Evolutionary conservation across 2,113 vertebrate genomes (phyloP).

Genomic region (Amphiprion ocellaris): DNA sequence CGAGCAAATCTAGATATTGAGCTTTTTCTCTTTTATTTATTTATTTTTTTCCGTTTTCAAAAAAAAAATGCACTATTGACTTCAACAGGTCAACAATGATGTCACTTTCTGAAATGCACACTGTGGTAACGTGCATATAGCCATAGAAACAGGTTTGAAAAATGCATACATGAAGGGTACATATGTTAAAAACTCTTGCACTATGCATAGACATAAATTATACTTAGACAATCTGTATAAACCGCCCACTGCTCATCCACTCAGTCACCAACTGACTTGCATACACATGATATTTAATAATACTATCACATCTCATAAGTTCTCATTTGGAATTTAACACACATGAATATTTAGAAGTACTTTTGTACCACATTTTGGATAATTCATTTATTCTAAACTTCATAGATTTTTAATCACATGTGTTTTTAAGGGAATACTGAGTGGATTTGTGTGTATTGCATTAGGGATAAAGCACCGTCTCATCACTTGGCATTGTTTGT

Average conservation of each 20-base stretch:
- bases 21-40: constrained; percentile 5
- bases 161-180: constrained; percentile 39
- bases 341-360: constrained; percentile 37
- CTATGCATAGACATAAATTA: constrained; percentile 58
- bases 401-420: constrained; percentile 41
- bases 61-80: constrained; percentile 72
- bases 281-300: constrained; percentile 30
- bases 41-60: constrained; percentile 15
- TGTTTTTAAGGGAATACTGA: constrained; percentile 27
- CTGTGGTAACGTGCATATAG: constrained; percentile 53
- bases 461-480: constrained; percentile 11
- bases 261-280: constrained; percentile 13
- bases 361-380: constrained; percentile 48
- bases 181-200: constrained; percentile 51
- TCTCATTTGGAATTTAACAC: constrained; percentile 24
- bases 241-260: constrained; percentile 28
- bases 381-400: constrained; percentile 30
- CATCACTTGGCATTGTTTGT: constrained; percentile 26
- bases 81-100: constrained; percentile 71
- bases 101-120: constrained; percentile 75
- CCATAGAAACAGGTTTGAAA: constrained; percentile 58
- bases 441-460: constrained; percentile 19
- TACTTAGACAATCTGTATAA: constrained; percentile 64
- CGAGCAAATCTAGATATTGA: constrained; percentile 14
- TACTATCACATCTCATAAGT: constrained; percentile 25